phyloP scores from a whole-genome alignment of 2,888 invertebrate genomes.

The Ectemnius lituratus region DNA sequence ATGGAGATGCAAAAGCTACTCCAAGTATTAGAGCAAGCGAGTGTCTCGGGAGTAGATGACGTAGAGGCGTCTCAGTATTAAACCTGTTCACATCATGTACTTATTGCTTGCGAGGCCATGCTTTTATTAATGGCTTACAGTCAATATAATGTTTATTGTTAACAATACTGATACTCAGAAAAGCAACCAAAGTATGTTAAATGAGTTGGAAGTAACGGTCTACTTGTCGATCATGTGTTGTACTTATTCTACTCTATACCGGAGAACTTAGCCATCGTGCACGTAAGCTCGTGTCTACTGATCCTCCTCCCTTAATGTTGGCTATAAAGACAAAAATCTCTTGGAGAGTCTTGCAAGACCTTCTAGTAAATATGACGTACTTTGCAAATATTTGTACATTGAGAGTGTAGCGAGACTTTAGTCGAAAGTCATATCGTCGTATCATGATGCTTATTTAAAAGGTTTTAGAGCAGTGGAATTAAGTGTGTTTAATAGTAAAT shows the following conservation, averaged over 20 bases:
- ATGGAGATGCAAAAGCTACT: conserved; percentile 74
- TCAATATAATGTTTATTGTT: conserved; percentile 43
- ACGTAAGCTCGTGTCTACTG: conserved; percentile 22
- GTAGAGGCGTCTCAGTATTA: conserved; percentile 73
- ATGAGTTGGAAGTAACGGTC: conserved; percentile 37
- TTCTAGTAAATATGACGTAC: conserved; percentile 55
- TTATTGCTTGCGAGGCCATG: conserved; percentile 50
- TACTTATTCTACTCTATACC: conserved; percentile 18
- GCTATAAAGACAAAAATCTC: conserved; percentile 37
- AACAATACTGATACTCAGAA: conserved; percentile 42
- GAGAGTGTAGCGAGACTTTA: conserved; percentile 42
- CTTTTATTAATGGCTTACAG: conserved; percentile 46
- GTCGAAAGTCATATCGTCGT: conserved; percentile 37
- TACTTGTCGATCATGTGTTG: conserved; percentile 26
- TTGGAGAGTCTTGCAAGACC: conserved; percentile 37
- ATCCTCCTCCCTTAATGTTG: conserved; percentile 30
- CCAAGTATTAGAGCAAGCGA: conserved; percentile 74
- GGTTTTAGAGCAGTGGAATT: conserved; percentile 54
- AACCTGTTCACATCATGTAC: conserved; percentile 59
- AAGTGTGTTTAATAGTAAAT: conserved; percentile 57
- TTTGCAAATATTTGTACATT: conserved; percentile 61
- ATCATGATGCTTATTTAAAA: conserved; percentile 49
- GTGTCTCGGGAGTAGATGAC: conserved; percentile 71
- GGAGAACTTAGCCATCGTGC: conserved; percentile 33
- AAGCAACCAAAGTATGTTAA: conserved; percentile 49